Base-by-base conservation (phyloP, 2,797 vertebrate genomes). In the Coregonus ussuriensis region DNA sequence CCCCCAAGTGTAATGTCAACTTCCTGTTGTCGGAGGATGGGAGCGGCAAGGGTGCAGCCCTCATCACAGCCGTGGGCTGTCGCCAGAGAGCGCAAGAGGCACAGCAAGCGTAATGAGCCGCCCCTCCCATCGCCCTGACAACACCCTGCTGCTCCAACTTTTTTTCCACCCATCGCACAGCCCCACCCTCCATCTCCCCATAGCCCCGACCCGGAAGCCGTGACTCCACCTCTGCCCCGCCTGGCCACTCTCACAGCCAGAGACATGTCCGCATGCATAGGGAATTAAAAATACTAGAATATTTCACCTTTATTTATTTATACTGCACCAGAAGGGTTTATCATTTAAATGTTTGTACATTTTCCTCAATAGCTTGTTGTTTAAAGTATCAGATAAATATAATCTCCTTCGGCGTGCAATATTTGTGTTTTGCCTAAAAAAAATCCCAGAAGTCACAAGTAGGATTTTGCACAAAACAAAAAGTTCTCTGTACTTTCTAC, bases 21-120 rank as follows among this genome's bases (percentile, higher is more conserved):
- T 98, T 98, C 93, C 94, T 98, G 87, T 93, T 98, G 56, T 98
- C 97, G 0, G 97, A 98, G 90, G 97, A 98, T 0, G 97, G 97
- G 66, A 98, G 97, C 0, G 97, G 97, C 33, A 98, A 98, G 82
- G 97, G 97, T n/a, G 97, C 97, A 0, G 97, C 97, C 0, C 96
- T 98, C 74, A 98, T 98, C 94, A 98, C 97, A 0, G 97, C 97
- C 0, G 97, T 98, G 84, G 97, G 96, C 21, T 97, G 96, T 85
- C 95, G 96, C 1, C 95, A 95, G 35, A 87, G 92, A 75, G 89
- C 91, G 85, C 79, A 86, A 77, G 91, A 91, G 0, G 93, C 91
- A 89, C 81, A 90, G 79, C 93, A 41, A 21, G 35, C n/a, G 7
- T 29, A 80, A 65, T 74, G 66, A 80, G 25, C 74, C 18, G 59